Conservation (phyloP, 2,797 vertebrate genomes). For the Micropoecilia bifurca region DNA sequence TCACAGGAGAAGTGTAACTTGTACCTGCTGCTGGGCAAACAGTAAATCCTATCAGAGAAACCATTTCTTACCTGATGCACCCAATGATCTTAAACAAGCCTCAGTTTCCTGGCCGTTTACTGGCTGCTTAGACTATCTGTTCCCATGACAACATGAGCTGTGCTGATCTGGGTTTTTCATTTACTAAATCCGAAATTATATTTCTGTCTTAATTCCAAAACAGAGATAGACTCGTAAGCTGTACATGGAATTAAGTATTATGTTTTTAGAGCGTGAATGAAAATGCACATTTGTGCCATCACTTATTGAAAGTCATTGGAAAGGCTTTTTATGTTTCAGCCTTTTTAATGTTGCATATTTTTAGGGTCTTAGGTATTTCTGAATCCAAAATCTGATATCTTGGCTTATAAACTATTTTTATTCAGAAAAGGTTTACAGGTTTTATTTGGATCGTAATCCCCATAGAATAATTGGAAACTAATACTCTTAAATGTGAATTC, state of each 20-base stretch:
- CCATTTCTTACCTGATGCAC: neutral
- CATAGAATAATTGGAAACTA: constrained; percentile 5
- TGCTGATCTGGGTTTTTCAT: neutral
- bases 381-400: neutral
- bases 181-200: neutral
- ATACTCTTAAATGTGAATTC: constrained; percentile 39
- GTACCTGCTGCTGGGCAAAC: neutral
- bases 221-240: neutral
- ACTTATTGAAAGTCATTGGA: neutral
- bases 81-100: neutral
- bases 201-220: neutral
- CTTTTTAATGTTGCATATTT: neutral
- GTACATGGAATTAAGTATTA: neutral
- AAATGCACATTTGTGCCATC: neutral
- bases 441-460: neutral
- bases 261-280: neutral
- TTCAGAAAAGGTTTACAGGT: neutral
- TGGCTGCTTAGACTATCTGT: neutral
- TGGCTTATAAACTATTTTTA: neutral
- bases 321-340: neutral
- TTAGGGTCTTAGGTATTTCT: neutral
- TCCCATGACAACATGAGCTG: neutral
- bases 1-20: neutral
- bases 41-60: neutral
- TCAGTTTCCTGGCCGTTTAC: neutral